Evolutionary conservation across 2,888 invertebrate genomes (phyloP), one percentile per base, ranked within the genome.

Genomic region (Tetheella fluctuosa): DNA sequence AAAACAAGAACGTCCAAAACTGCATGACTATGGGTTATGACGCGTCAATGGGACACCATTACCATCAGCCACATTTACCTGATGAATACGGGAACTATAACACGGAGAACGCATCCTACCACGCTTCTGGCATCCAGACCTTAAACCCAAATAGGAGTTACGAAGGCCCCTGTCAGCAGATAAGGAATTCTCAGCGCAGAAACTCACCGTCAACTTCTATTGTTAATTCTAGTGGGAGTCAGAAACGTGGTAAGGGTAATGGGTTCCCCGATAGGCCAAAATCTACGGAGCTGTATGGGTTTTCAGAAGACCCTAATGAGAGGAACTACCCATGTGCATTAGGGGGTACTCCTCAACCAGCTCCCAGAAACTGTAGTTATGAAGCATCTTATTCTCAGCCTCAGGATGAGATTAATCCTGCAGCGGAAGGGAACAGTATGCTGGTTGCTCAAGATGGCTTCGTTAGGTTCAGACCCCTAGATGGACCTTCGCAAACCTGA

Each of bases 401-500:
- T 6, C 94, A 93, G 71, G 94, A 94, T 76, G 94, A 93, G 74
- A 85, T 91, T 6, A 82, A 87, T 0, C 78, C 70, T 37, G 93
- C 94, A 77, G 81, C 91, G 76, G 93, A 94, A 68, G 93, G 94
- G 56, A 93, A 94, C 62, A 95, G 97, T 71, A 97, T 98, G 97
- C 90, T 98, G 67, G 97, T 97, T n/a, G 96, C 97, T 64, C 98
- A 98, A 81, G 97, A 97, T 80, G 97, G 98, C 6, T 97, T 98
- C 86, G 96, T 98, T 15, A 94, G 98, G 71, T 97, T 98, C 89
- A 94, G 97, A 65, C 95, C 96, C 17, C 91, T 97, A 71, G 96
- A 93, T 68, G 86, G 86, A 0, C 85, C 90, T 39, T 86, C 91
- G 76, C 91, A 91, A 79, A 93, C 93, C 71, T 90, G 94, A 94